These are phyloP conservation scores for Dissostichus mawsoni DNA, from an alignment of 2,113 vertebrate species.

Conservation along the genomic window DNA sequence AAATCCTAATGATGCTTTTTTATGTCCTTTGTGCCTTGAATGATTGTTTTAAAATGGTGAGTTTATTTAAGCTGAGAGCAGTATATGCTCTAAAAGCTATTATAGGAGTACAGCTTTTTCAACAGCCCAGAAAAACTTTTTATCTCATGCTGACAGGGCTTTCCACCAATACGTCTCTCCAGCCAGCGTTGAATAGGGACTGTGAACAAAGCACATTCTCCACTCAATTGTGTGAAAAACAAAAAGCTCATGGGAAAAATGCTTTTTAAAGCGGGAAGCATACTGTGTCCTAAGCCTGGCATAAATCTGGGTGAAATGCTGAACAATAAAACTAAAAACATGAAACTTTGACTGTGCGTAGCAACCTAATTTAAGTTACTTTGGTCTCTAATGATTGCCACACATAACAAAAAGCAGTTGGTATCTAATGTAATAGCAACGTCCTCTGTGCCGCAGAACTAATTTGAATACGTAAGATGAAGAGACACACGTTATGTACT, in stretches of 20 bases:
- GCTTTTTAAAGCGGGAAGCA: slow-evolving; percentile 50
- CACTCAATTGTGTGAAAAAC: slow-evolving; percentile 67
- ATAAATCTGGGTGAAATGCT: slow-evolving; percentile 35
- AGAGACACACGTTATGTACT: slow-evolving; percentile 48
- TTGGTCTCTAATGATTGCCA: neutral
- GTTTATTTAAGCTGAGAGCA: neutral
- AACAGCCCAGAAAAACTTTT: slow-evolving; percentile 22
- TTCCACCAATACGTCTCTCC: slow-evolving; percentile 59
- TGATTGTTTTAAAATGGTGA: neutral
- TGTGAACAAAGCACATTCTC: slow-evolving; percentile 78
- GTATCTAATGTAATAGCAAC: neutral
- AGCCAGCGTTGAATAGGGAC: slow-evolving; percentile 52
- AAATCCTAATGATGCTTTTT: neutral
- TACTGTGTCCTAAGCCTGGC: slow-evolving; percentile 32
- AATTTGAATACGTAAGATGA: slow-evolving; percentile 55
- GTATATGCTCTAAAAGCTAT: neutral
- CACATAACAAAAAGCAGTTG: neutral
- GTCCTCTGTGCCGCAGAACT: slow-evolving; percentile 14
- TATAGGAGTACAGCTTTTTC: slow-evolving; percentile 9
- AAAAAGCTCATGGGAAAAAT: slow-evolving; percentile 70
- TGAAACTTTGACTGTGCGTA: neutral
- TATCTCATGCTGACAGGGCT: slow-evolving; percentile 54
- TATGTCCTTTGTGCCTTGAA: neutral
- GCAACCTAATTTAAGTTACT: neutral
- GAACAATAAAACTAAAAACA: slow-evolving; percentile 17